Base-by-base conservation (phyloP, 2,113 vertebrate species). In the Montifringilla adamsi region DNA sequence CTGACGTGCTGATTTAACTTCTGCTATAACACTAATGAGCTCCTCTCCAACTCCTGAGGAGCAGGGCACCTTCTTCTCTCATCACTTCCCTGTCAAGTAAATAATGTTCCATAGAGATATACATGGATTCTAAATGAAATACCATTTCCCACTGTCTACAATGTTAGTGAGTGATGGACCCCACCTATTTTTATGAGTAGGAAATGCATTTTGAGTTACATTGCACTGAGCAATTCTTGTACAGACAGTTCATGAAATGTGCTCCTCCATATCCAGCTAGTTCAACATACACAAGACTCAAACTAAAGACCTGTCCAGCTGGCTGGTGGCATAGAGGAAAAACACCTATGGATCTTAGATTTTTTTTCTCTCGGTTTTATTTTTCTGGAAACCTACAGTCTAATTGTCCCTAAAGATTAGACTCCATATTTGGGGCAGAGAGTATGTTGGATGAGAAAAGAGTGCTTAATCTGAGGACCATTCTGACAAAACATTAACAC, bases 391-490 rank as follows among this genome's bases (percentile, higher is more conserved):
- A 8, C 8, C 7, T 30, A 16, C 35, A 66, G 35, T 24, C 5
- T 23, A 28, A 28, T 55, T 56, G 44, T 58, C 9, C 13, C 18
- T 27, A 18, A 74, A 16, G 23, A 39, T 46, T 46, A 56, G 55
- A 28, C 6, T 56, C 41, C 0, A 0, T 39, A 13, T 47, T 84
- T 80, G 39, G 13, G 53, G 18, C 15, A 16, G 37, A 19, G 37
- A 11, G 6, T 5, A 1, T 44, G 43, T 44, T 67, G 26, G 37
- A 53, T 2, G 1, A 35, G 5, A 60, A 50, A 85, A 74, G 14
- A 21, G 33, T 18, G 4, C 27, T 74, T 18, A 30, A 60, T 47
- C 43, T 52, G 24, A 44, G 27, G 46, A 47, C 4, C 30, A 52
- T n/a, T 43, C 62, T 56, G 43, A 70, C 13, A 56, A 19, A 39